phyloP scores from a whole-genome alignment of 2,113 vertebrate species.

The Phaethon lepturus region DNA sequence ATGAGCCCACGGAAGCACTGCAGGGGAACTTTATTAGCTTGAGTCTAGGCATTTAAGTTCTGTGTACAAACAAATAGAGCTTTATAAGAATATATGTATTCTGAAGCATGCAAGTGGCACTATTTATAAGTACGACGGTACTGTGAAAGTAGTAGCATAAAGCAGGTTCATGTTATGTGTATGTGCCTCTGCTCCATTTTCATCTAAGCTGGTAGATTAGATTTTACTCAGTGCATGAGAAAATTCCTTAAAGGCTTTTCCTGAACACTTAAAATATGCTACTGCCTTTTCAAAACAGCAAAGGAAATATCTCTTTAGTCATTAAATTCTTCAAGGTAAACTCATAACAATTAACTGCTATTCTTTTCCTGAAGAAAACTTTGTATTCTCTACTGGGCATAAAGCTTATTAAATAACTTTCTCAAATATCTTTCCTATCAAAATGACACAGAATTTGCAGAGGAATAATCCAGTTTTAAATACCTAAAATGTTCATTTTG shows the following conservation, averaged over 20 bases:
- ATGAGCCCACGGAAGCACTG: not conserved
- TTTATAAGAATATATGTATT: not conserved
- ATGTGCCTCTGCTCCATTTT: not conserved
- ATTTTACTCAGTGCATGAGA: not conserved
- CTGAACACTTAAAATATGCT: not conserved
- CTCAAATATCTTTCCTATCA: not conserved
- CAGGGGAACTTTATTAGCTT: not conserved
- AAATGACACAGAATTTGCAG: not conserved
- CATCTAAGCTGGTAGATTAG: not conserved
- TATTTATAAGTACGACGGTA: not conserved
- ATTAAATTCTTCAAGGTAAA: not conserved
- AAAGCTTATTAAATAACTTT: not conserved
- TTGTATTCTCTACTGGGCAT: not conserved
- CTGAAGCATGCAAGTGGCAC: not conserved
- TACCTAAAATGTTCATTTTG: not conserved
- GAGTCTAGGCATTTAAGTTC: not conserved
- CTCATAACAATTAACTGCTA: not conserved
- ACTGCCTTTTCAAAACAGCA: not conserved
- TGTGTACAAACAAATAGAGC: not conserved
- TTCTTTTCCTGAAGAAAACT: not conserved
- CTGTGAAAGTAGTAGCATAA: not conserved
- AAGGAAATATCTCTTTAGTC: not conserved
- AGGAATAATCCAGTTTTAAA: not conserved
- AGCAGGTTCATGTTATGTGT: not conserved
- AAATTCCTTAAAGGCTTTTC: not conserved